These are phyloP conservation scores for Pelagia noctiluca DNA, from an alignment of 30 jellyfish, hydroid and myxozoan genomes.

Conservation along the genomic window DNA sequence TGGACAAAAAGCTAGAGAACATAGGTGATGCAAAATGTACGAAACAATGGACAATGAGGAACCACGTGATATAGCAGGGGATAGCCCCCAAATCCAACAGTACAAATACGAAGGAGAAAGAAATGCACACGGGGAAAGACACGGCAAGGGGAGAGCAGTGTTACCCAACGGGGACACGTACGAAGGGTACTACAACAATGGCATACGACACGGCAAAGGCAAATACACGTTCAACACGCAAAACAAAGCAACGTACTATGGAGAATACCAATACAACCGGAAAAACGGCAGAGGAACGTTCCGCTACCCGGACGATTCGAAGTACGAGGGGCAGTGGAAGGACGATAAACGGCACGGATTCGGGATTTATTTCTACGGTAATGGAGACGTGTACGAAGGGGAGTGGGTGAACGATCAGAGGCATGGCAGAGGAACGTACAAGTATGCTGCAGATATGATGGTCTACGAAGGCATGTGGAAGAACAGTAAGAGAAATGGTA, in stretches of 20 bases:
- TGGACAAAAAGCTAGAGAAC: background rate
- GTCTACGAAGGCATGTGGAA: constrained; percentile 87
- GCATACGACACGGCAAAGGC: constrained; percentile 91
- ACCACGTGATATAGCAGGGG: constrained; percentile 28
- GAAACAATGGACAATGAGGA: constrained; percentile 53
- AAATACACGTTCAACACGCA: constrained; percentile 70
- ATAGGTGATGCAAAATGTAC: constrained; percentile 20
- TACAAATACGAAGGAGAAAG: constrained; percentile 84
- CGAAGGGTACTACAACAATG: constrained; percentile 80
- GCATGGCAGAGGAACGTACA: constrained; percentile 83
- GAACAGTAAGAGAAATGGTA: constrained; percentile 88
- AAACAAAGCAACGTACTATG: constrained; percentile 76
- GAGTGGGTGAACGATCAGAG: constrained; percentile 90
- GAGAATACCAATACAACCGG: constrained; percentile 77
- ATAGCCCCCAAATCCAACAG: constrained; percentile 44
- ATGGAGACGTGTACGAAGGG: constrained; percentile 87
- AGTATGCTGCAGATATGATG: constrained; percentile 83
- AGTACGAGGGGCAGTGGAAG: constrained; percentile 92
- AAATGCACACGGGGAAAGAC: constrained; percentile 87
- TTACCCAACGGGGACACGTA: constrained; percentile 89
- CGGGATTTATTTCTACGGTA: constrained; percentile 78
- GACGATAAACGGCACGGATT: constrained; percentile 91
- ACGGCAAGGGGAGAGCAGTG: constrained; percentile 86
- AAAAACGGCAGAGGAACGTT: constrained; percentile 86
- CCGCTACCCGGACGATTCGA: constrained; percentile 81